Evolutionary conservation across 2,797 vertebrate genomes (phyloP), one percentile per base, ranked within the genome.

Genomic region (Benthosema pterotum): DNA sequence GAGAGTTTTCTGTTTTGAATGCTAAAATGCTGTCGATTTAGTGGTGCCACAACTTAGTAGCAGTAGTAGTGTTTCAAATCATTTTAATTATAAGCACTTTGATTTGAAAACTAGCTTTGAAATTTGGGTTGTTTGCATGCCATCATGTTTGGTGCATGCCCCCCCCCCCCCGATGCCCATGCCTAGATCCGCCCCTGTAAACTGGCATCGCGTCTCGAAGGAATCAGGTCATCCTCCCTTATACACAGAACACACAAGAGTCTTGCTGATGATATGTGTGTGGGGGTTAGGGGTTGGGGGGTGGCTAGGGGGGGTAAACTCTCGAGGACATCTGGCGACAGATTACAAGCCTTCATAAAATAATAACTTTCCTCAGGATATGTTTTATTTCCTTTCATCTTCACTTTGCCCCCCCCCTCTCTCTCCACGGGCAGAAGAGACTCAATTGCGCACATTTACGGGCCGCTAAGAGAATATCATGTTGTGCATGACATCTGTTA

Each of bases 191-290:
- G n/a, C n/a, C n/a, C n/a, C n/a, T n/a, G 85, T 85, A 80, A 82
- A 86, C 75, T 65, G 78, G 69, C 63, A 66, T 69, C 71, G 60
- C 59, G 54, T 69, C 67, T 62, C 7, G 4, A 61, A 55, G 67
- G 67, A 85, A 88, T 82, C 74, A 80, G 79, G 84, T 87, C 85
- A 85, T 25, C 22, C 32, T 9, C 32, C 7, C n/a, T n/a, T n/a
- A 8, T 38, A 38, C 1, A 38, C 32, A 11, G 32, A 38, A 38
- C 11, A 38, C 11, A 38, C 32, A 38, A 38, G 32, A 38, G 32
- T 38, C 32, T 38, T 38, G 32, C 32, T 38, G 32, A 38, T 38
- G 32, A 11, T 38, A 38, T 9, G 32, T 38, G 32, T 38, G 28
- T n/a, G 28, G 28, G 28, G 6, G 28, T 62, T 71, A 53, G 50